A percentile compares a stretch with the other conserved stretches of the same genome.
Evolutionary conservation across 1,140 invertebrate genomes (phyloP).

Genomic region (Caenorhabditis inopinata): DNA sequence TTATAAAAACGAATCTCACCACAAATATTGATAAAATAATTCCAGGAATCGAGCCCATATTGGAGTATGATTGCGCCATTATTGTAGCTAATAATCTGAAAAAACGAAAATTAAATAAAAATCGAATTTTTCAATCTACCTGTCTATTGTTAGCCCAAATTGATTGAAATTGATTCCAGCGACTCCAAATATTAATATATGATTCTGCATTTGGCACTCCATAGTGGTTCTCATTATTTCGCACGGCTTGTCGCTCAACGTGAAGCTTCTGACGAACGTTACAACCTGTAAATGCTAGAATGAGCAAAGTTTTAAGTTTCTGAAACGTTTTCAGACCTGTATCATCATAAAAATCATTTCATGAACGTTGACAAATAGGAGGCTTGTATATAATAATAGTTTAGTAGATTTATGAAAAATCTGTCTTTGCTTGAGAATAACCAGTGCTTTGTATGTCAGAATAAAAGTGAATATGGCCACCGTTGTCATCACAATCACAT

Average conservation of each 20-base stretch:
- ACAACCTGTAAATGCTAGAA: background rate
- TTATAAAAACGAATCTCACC: no score
- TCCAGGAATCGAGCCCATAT: background rate
- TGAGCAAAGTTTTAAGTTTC: background rate
- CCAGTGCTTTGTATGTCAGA: background rate
- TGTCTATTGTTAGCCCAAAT: slow-evolving; percentile 3
- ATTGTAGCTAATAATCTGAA: background rate
- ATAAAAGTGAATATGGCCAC: background rate
- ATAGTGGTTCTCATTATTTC: slow-evolving; percentile 17
- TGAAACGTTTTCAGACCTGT: background rate
- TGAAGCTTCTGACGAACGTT: background rate
- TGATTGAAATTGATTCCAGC: slow-evolving; percentile 14
- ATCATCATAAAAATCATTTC: background rate
- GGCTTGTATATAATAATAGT: background rate
- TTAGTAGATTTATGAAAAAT: slow-evolving; percentile 1
- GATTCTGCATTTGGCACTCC: background rate
- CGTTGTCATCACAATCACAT: slow-evolving; percentile 26
- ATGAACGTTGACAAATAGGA: slow-evolving; percentile 3
- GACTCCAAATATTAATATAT: background rate
- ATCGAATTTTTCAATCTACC: background rate
- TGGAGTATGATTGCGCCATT: background rate
- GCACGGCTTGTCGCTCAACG: slow-evolving; percentile 8
- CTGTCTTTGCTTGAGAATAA: background rate
- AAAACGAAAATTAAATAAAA: background rate
- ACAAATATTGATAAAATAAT: background rate